Conservation (phyloP, 2,113 vertebrate species). For the Ageneiosus marmoratus region DNA sequence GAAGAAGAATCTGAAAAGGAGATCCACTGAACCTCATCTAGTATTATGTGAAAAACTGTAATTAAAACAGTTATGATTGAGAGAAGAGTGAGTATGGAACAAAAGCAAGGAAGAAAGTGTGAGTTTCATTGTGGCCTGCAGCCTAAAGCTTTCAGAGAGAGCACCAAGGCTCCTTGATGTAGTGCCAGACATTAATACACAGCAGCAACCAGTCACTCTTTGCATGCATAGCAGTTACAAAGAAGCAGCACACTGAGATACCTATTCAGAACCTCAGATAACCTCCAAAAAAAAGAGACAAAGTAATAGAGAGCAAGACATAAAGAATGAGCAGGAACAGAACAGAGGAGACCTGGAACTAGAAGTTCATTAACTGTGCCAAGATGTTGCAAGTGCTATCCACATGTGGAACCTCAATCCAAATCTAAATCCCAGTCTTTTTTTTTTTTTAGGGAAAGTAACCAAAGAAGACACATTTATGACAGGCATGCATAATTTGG, state of each 20-base stretch:
- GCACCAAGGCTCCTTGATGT: constrained; percentile 38
- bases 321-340: constrained; percentile 9
- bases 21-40: neutral
- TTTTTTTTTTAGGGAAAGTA: neutral
- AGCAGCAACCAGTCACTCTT: neutral
- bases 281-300: neutral
- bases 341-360: constrained; percentile 20
- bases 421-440: neutral
- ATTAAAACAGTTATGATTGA: constrained; percentile 16
- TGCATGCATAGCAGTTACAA: neutral
- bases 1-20: neutral
- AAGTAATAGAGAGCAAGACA: neutral
- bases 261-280: neutral
- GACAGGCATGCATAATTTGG: neutral
- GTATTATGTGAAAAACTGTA: constrained; percentile 7
- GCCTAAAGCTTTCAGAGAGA: constrained; percentile 28
- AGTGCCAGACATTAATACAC: constrained; percentile 20
- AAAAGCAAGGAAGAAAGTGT: neutral
- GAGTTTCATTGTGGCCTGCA: constrained; percentile 39
- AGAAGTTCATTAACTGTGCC: neutral
- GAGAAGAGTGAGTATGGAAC: neutral
- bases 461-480: neutral
- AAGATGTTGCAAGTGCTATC: constrained; percentile 17
- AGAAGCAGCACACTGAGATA: neutral
- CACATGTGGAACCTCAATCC: neutral